Percentiles rank a stretch among this genome's conserved stretches.
Evolutionary conservation across 1,140 invertebrate species (phyloP).

Genomic region (Heliothis virescens): DNA sequence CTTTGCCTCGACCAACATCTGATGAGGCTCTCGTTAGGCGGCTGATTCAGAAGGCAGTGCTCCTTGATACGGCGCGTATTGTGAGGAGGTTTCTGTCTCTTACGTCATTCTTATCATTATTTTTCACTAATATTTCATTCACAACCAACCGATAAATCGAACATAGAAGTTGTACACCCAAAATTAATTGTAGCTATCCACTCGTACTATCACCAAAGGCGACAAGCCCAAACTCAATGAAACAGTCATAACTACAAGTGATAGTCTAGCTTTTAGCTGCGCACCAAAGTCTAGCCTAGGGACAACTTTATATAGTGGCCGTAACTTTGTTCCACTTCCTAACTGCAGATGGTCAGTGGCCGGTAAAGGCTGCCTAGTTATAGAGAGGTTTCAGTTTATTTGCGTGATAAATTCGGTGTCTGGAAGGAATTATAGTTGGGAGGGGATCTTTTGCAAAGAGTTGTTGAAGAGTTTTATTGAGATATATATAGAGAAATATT

Average conservation of each 20-base stretch:
- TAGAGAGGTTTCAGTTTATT: constrained; percentile 6
- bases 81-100: no score
- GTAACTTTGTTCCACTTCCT: constrained; percentile 54
- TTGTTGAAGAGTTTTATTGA: not conserved
- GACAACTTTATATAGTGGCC: constrained; percentile 50
- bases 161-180: no score
- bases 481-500: no score
- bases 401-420: constrained; percentile 7
- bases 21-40: no score
- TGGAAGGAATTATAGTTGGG: not conserved
- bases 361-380: constrained; percentile 55
- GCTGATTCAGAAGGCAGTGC: no score
- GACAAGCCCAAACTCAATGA: constrained; percentile 55
- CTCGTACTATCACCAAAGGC: not conserved
- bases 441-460: not conserved
- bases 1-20: no score
- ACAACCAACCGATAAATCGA: no score
- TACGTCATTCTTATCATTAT: no score
- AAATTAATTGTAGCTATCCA: no score
- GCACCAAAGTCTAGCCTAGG: constrained; percentile 51
- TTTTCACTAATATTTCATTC: no score
- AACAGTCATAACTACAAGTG: constrained; percentile 54
- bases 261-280: constrained; percentile 58
- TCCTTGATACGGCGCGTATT: no score
- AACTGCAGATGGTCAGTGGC: constrained; percentile 55